Percentiles rank a stretch among this genome's conserved stretches.
Conservation (phyloP, 1,140 invertebrate genomes). For the Orussus abietinus region DNA sequence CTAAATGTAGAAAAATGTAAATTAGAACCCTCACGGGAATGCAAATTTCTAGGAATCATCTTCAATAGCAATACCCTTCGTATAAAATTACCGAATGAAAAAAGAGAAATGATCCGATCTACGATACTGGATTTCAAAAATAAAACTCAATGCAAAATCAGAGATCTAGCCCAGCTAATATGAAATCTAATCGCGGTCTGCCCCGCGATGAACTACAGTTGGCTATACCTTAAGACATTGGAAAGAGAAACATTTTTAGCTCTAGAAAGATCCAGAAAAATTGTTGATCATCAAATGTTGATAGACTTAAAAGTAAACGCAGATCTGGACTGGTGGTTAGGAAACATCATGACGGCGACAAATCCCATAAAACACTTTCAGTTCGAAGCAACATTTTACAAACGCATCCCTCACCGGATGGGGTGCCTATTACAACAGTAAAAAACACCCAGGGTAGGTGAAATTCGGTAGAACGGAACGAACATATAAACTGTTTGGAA, state of each 20-base stretch:
- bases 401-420: conserved; percentile 10
- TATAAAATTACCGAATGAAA: conserved; percentile 15
- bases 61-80: conserved; percentile 14
- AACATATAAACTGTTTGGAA: conserved; percentile 38
- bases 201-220: conserved; percentile 22
- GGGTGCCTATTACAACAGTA: conserved; percentile 8
- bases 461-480: conserved; percentile 10
- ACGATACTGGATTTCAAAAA: not conserved
- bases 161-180: conserved; percentile 21
- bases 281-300: conserved; percentile 15
- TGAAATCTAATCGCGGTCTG: conserved; percentile 21
- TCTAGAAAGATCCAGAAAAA: conserved; percentile 3
- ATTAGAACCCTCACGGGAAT: conserved; percentile 12
- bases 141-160: conserved; percentile 16
- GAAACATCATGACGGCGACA: not conserved
- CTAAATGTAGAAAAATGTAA: conserved; percentile 19
- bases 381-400: conserved; percentile 5
- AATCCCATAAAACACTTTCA: conserved; percentile 8
- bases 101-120: conserved; percentile 9
- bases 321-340: conserved; percentile 4
- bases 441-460: conserved; percentile 8
- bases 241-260: conserved; percentile 19
- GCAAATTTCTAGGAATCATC: conserved; percentile 24
- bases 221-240: conserved; percentile 20
- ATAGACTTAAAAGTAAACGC: conserved; percentile 1